Evolutionary conservation across 92 coral and sea anemone genomes (phyloP).

Genomic region (Metridium senile): DNA sequence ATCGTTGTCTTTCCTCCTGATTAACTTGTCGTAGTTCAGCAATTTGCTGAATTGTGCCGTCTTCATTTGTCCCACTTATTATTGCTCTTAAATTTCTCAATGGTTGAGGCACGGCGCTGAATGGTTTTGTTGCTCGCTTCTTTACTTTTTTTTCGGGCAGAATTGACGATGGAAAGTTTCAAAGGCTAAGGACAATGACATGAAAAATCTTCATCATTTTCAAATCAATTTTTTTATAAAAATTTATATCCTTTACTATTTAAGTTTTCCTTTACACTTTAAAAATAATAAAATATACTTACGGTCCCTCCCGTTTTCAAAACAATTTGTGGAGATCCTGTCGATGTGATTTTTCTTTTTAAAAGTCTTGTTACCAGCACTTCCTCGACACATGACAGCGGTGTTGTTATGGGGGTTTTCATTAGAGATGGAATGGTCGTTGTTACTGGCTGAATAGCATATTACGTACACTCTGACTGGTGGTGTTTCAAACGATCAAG

Average conservation of each 20-base stretch:
- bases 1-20: slow-evolving; percentile 5
- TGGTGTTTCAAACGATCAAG: not conserved
- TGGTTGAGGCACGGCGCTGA: slow-evolving; percentile 7
- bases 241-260: not conserved
- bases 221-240: not conserved
- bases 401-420: not conserved
- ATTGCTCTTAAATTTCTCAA: not conserved
- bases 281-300: not conserved
- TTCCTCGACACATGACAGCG: slow-evolving; percentile 2
- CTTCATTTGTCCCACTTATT: not conserved
- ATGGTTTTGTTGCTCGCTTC: slow-evolving; percentile 18
- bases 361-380: not conserved
- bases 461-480: not conserved
- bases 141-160: not conserved
- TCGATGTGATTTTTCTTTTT: not conserved
- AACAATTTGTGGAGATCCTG: not conserved
- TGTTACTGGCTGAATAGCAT: not conserved
- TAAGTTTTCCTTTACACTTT: not conserved
- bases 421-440: not conserved
- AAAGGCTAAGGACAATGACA: slow-evolving; percentile 1
- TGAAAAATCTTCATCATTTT: not conserved
- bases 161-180: not conserved
- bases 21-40: slow-evolving; percentile 3
- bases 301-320: slow-evolving; percentile 29
- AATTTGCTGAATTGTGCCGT: not conserved